phyloP scores from a whole-genome alignment of 2,888 invertebrate genomes.

The Sinhomidia bicolor region DNA sequence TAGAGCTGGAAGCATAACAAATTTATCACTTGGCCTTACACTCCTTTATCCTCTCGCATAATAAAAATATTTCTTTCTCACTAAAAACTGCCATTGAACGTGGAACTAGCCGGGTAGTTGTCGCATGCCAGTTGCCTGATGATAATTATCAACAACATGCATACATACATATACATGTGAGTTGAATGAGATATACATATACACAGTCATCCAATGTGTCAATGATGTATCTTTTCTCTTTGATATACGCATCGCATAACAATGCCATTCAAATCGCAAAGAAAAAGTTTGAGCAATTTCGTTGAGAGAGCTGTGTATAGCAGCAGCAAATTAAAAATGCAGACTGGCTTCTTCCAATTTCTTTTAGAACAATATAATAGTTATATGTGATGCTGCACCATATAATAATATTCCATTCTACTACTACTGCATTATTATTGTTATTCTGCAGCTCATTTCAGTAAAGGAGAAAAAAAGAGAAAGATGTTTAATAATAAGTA shows the following conservation, averaged over 20 bases:
- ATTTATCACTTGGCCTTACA: constrained; percentile 24
- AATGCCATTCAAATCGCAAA: background rate
- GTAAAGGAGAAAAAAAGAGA: no score
- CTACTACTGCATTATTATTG: background rate
- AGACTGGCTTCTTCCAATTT: no score
- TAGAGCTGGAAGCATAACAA: background rate
- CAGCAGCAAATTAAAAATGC: no score
- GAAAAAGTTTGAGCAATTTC: constrained; percentile 14
- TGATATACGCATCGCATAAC: constrained; percentile 8
- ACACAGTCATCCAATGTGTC: constrained; percentile 5
- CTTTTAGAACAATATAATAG: no score
- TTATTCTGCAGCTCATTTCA: constrained; percentile 11
- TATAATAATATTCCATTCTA: no score
- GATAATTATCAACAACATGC: background rate
- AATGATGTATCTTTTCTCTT: background rate
- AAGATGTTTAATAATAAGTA: constrained; percentile 27
- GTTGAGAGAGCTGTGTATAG: background rate
- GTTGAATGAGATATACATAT: background rate
- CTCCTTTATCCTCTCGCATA: constrained; percentile 1
- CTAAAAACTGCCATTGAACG: background rate
- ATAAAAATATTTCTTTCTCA: background rate
- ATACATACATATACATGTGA: no score
- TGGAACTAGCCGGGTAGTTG: background rate
- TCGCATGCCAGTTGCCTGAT: background rate
- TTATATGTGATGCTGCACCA: no score